Conservation (phyloP, 2,113 vertebrate genomes). For the Okapia johnstoni region DNA sequence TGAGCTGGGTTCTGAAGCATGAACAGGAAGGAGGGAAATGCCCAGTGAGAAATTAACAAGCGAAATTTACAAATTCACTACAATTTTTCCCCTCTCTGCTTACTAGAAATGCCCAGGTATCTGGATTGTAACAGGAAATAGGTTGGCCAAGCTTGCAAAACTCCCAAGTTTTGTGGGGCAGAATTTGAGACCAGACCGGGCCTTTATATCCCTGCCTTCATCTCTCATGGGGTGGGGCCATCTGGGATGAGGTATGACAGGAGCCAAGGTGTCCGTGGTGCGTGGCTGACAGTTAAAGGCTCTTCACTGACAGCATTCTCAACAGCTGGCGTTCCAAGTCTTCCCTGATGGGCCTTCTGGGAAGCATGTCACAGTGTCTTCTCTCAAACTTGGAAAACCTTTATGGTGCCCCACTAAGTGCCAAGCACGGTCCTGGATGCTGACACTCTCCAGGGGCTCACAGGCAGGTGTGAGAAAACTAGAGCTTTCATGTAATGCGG, state of each 20-base stretch:
- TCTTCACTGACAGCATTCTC: not conserved
- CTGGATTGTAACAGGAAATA: not conserved
- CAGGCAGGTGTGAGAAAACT: not conserved
- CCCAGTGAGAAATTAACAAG: not conserved
- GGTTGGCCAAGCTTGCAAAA: not conserved
- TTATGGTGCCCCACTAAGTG: not conserved
- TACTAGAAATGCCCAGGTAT: not conserved
- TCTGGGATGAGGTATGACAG: not conserved
- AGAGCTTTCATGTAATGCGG: not conserved
- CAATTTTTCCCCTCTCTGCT: not conserved
- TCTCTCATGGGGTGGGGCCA: not conserved
- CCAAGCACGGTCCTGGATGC: not conserved
- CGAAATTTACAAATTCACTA: not conserved
- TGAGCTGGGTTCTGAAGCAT: not conserved
- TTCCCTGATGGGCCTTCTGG: not conserved
- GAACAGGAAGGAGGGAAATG: not conserved
- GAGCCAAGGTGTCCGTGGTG: not conserved
- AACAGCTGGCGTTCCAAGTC: not conserved
- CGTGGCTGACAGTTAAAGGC: not conserved
- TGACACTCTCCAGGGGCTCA: not conserved
- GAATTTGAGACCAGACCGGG: not conserved
- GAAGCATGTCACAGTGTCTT: not conserved
- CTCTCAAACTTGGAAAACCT: not conserved
- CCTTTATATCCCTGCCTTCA: not conserved
- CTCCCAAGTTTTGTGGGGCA: not conserved